Base-by-base conservation (phyloP, 2,113 vertebrate genomes). In the Budorcas taxicolor region DNA sequence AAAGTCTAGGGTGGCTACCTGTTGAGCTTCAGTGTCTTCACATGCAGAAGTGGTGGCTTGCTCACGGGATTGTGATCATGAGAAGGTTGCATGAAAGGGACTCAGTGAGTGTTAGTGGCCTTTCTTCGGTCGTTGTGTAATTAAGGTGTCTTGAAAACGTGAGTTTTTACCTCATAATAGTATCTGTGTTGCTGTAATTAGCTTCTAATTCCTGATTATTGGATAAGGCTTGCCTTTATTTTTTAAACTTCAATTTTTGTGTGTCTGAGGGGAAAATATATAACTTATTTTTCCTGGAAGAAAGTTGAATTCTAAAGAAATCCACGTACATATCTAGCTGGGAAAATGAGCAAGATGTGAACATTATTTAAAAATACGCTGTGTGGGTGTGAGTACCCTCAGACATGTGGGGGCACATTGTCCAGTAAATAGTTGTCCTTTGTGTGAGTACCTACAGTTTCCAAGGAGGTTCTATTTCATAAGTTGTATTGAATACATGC, bases 271-370 rank as follows among this genome's bases (percentile, higher is more conserved):
- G 93, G 43, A 50, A 95, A 64, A 89, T 78, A 85, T 6, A 5
- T 55, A 53, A 47, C 82, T 94, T 86, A 25, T 76, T 94, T 94
- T 96, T 67, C 10, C 8, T 90, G 31, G 55, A 86, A 67, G 62
- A 94, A 90, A 95, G 81, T 82, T 86, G 47, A 31, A 4, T 95
- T 94, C 36, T 58, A 83, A 96, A 78, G 52, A 97, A 92, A 96
- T 90, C 11, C 16, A 43, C 12, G 74, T 91, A 87, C 16, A 31
- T 62, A 33, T 3, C 6, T 57, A 36, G 5, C 29, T 86, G 45
- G 96, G 43, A 9, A 89, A 82, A 76, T 96, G 45, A 47, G 13
- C 33, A 53, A 57, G 67, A 43, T 85, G 27, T 21, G 25, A 96
- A 21, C 53, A 74, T 74, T 94, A 29, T 89, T 85, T 27, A 71